These are phyloP conservation scores for Onychostoma macrolepis DNA, from an alignment of 2,113 vertebrate species.

Conservation along the genomic window DNA sequence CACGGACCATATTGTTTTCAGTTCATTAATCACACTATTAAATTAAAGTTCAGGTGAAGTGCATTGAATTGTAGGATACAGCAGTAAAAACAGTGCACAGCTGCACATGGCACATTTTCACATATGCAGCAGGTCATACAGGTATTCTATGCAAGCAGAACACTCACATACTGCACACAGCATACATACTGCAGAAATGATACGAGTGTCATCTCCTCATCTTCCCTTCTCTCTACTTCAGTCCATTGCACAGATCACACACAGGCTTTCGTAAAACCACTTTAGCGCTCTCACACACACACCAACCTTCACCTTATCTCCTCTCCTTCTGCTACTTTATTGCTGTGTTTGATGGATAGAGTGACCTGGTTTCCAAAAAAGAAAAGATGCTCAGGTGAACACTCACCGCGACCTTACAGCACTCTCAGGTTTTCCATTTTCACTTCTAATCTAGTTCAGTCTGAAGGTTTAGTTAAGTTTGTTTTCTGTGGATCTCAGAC, in stretches of 20 bases:
- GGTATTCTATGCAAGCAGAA: background rate
- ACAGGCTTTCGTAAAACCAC: constrained; percentile 23
- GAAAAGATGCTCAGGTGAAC: constrained; percentile 38
- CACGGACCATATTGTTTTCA: background rate
- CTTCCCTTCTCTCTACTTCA: background rate
- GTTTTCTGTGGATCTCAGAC: constrained; percentile 12
- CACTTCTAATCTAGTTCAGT: constrained; percentile 7
- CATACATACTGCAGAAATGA: background rate
- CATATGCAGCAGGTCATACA: background rate
- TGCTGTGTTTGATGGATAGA: constrained; percentile 29
- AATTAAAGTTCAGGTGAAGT: background rate
- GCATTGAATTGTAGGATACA: background rate
- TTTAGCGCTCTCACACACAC: constrained; percentile 10
- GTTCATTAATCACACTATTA: background rate
- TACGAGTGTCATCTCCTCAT: background rate
- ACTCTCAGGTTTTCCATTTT: constrained; percentile 18
- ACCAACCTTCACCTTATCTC: constrained; percentile 28
- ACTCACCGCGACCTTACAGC: constrained; percentile 11
- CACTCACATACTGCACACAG: constrained; percentile 7
- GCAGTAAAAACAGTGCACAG: background rate
- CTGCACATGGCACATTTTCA: background rate
- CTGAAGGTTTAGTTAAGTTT: constrained; percentile 3
- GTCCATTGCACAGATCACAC: constrained; percentile 1
- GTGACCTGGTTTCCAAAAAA: constrained; percentile 39
- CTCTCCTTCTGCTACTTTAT: constrained; percentile 33